Evolutionary conservation across 1,140 invertebrate species (phyloP).

Genomic region (Pseudomyrmex dendroicus): DNA sequence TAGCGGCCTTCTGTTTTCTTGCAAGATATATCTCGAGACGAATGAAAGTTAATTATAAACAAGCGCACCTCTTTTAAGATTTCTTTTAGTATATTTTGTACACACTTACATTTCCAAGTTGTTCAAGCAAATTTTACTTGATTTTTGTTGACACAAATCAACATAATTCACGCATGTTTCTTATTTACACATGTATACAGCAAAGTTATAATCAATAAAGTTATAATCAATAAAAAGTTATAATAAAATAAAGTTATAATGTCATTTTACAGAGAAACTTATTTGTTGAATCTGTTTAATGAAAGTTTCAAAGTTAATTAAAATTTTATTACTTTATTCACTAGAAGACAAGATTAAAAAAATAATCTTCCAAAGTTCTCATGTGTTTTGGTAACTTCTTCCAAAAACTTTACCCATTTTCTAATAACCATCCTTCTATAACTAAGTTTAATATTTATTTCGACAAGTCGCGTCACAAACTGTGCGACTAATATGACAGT

Average conservation of each 20-base stretch:
- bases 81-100: background rate
- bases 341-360: background rate
- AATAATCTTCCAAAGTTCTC: background rate
- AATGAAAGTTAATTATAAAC: background rate
- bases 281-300: slow-evolving; percentile 22
- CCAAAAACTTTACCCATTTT: slow-evolving; percentile 16
- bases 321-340: slow-evolving; percentile 18
- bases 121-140: background rate
- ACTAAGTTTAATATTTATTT: slow-evolving; percentile 25
- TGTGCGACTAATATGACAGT: background rate
- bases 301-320: background rate
- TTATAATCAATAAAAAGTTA: too few species aligned
- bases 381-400: background rate
- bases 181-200: slow-evolving; percentile 30
- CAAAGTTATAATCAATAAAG: background rate
- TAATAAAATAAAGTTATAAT: slow-evolving; percentile 29
- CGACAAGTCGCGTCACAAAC: background rate
- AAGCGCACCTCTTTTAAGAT: background rate
- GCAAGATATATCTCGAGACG: slow-evolving; percentile 3
- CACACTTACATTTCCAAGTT: background rate
- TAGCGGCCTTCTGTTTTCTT: background rate
- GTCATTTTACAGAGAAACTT: slow-evolving; percentile 7
- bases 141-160: background rate
- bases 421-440: background rate
- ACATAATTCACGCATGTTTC: background rate